These are phyloP conservation scores for Zygaena filipendulae DNA, from an alignment of 2,888 invertebrate genomes.

Conservation along the genomic window DNA sequence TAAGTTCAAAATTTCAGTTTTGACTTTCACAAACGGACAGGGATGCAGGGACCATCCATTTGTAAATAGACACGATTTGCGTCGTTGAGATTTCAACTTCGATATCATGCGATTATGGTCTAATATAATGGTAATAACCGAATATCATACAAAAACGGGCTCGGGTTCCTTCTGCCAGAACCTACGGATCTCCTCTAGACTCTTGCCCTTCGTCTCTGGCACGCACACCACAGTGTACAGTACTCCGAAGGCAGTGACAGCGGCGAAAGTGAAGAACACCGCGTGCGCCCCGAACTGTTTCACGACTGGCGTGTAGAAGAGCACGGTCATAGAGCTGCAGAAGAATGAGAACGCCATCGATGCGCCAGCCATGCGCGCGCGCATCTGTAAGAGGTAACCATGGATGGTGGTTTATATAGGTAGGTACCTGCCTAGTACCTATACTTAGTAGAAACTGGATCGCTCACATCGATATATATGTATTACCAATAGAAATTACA, in stretches of 20 bases:
- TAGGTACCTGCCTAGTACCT: no score
- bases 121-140: no score
- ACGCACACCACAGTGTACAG: constrained; percentile 46
- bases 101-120: no score
- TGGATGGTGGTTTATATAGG: no score
- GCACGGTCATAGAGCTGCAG: constrained; percentile 45
- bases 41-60: no score
- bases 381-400: constrained; percentile 25
- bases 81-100: no score
- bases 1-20: no score
- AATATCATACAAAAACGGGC: constrained; percentile 33
- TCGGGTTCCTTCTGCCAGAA: constrained; percentile 31
- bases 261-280: constrained; percentile 46
- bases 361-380: constrained; percentile 41
- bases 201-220: constrained; percentile 59
- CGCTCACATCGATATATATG: no score
- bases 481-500: no score
- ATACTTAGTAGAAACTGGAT: no score
- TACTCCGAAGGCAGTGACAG: constrained; percentile 36
- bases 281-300: constrained; percentile 39
- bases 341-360: constrained; percentile 47
- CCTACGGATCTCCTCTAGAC: constrained; percentile 37
- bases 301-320: constrained; percentile 40
- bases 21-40: no score
- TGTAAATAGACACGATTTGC: no score